Evolutionary conservation across 2,888 invertebrate species (phyloP).

Genomic region (Brassicogethes aeneus): DNA sequence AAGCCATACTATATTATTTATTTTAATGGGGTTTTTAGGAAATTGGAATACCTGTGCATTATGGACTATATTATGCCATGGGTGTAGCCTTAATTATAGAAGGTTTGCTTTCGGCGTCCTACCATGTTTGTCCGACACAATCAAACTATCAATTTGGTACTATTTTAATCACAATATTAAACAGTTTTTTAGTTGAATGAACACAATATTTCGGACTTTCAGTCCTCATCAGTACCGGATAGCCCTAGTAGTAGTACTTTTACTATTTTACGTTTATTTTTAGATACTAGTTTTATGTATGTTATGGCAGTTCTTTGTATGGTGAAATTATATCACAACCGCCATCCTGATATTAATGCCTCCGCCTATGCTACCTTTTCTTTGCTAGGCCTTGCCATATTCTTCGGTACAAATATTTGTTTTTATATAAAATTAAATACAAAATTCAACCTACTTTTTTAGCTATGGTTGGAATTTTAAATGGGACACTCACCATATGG

Average conservation of each 20-base stretch:
- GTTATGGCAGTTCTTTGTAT: conserved; percentile 78
- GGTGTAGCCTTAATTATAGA: conserved; percentile 78
- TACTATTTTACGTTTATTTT: no score
- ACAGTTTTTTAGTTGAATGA: conserved; percentile 5
- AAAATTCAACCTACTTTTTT: conserved; percentile 34
- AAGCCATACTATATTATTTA: not conserved
- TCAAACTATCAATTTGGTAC: conserved; percentile 90
- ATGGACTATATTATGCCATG: conserved; percentile 80
- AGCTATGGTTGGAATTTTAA: conserved; percentile 58
- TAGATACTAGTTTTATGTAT: conserved; percentile 92
- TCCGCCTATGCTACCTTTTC: conserved; percentile 71
- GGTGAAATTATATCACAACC: conserved; percentile 78
- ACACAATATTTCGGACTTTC: conserved; percentile 3
- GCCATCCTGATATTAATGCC: conserved; percentile 82
- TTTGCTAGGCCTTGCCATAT: conserved; percentile 63
- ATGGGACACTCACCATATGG: conserved; percentile 59
- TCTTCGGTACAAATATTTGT: no score
- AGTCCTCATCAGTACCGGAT: no score
- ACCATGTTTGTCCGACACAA: conserved; percentile 84
- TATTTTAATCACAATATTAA: conserved; percentile 30
- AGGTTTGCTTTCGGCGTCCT: conserved; percentile 77
- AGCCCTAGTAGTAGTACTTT: not conserved
- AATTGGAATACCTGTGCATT: conserved; percentile 67
- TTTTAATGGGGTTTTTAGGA: no score
- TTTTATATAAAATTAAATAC: no score